Percentiles rank a stretch among this genome's conserved stretches.
These are phyloP conservation scores for Brachionus koreanus DNA, from an alignment of 1,140 invertebrate genomes.

Conservation along the genomic window DNA sequence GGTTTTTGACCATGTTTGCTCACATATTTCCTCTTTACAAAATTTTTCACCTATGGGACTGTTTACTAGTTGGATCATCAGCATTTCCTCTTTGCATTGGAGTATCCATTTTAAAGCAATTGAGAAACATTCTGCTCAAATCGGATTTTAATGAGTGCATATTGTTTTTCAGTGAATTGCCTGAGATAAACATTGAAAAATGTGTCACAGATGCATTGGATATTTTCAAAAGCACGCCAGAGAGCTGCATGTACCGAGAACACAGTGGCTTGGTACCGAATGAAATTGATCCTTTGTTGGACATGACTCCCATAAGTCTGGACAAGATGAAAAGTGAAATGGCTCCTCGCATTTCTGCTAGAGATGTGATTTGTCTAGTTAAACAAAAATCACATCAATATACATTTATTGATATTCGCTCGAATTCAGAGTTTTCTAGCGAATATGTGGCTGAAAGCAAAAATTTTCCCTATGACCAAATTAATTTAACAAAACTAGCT, in stretches of 20 bases:
- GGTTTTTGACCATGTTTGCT: slow-evolving; percentile 99
- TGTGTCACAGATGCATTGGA: slow-evolving; percentile 82
- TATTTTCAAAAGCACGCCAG: slow-evolving; percentile 79
- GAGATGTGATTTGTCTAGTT: slow-evolving; percentile 73
- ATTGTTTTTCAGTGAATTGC: slow-evolving; percentile 89
- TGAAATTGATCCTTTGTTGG: background rate
- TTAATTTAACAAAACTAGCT: slow-evolving; percentile 5
- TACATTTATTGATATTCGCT: slow-evolving; percentile 72
- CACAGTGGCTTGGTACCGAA: slow-evolving; percentile 61
- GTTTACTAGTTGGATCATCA: slow-evolving; percentile 82
- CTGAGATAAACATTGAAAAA: slow-evolving; percentile 88
- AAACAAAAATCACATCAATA: slow-evolving; percentile 46
- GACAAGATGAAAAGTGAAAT: slow-evolving; percentile 69
- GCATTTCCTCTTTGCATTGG: slow-evolving; percentile 92
- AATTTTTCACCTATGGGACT: slow-evolving; percentile 96
- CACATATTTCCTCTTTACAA: slow-evolving; percentile 97
- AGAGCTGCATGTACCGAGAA: slow-evolving; percentile 77
- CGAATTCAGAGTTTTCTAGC: slow-evolving; percentile 65
- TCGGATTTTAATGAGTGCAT: slow-evolving; percentile 97
- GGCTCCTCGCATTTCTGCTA: slow-evolving; percentile 75
- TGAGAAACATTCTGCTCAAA: slow-evolving; percentile 74
- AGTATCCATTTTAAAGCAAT: slow-evolving; percentile 81
- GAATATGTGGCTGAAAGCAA: background rate
- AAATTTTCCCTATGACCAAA: slow-evolving; percentile 27
- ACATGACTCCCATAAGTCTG: slow-evolving; percentile 67